Evolutionary conservation across 2,888 invertebrate species (phyloP), one percentile per base, ranked within the genome.

Genomic region (Lomographa bimaculata): DNA sequence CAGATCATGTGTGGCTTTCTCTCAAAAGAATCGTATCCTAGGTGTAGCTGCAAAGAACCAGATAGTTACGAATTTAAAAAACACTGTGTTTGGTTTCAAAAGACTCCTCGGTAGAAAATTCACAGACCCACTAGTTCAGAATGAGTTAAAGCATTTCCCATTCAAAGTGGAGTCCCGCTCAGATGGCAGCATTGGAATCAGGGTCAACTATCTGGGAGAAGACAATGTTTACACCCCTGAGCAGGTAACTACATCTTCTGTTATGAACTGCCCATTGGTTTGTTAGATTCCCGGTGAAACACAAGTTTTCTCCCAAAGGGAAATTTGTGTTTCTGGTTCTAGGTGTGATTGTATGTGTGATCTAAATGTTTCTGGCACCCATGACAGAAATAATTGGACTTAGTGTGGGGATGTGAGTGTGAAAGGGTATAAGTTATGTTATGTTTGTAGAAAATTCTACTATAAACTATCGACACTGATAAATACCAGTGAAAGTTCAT

Each of bases 21-120:
- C 96, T 66, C 94, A 94, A 50, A 97, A 96, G 77, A 96, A 95
- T 73, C 94, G 99, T 60, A 94, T 96, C 66, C 92, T 99, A 77
- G 99, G 99, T 40, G 97, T 97, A 19, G 96, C 98, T 24, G 99
- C 99, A 42, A 98, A 97, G 79, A 98, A 98, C 75, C 98, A 98
- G 81, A 94, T 96, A 90, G 95, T 98, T 35, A 98, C 98, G 63
- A 99, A 99, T 78, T 94, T 98, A 93, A 97, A 97, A 82, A 99
- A 98, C 79, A 99, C 99, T 48, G 93, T 99, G 41, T 94, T 94
- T 85, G 95, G 96, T 46, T 97, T 99, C 81, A 99, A 98, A 85
- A 92, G 97, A 65, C 90, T 99, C 33, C 84, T 99, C 65, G 99
- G 99, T 38, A 92, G 98, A 65, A 95, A 95, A 75, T 98, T 92